A percentile compares a stretch with the other conserved stretches of the same genome.
Evolutionary conservation across 1,140 invertebrate species (phyloP).

Genomic region (Delia radicum): DNA sequence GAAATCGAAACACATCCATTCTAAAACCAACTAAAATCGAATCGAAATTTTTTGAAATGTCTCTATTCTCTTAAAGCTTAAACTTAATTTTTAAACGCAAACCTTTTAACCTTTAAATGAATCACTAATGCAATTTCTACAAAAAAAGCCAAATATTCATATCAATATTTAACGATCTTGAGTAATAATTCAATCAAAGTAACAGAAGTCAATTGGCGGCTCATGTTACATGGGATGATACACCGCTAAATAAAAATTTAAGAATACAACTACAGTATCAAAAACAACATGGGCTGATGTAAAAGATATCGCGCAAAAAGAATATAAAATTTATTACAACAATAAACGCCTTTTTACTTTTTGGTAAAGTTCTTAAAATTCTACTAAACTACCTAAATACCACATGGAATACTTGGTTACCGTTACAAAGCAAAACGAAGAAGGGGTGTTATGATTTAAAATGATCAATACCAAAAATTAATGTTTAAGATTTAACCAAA

Average conservation of each 20-base stretch:
- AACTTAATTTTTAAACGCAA: background rate
- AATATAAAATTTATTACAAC: background rate
- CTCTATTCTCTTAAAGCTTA: background rate
- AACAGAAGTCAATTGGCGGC: slow-evolving; percentile 3
- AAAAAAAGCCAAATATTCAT: background rate
- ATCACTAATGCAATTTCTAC: background rate
- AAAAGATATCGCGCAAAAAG: background rate
- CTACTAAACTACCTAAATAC: background rate
- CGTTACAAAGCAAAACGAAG: background rate
- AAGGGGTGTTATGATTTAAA: too few species aligned
- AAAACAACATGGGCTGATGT: background rate
- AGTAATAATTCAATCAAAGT: background rate
- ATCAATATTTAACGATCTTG: background rate
- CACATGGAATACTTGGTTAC: background rate
- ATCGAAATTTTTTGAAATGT: too few species aligned
- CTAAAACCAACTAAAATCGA: too few species aligned
- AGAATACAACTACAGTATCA: background rate
- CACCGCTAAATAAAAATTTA: too few species aligned
- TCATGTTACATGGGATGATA: background rate
- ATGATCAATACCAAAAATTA: too few species aligned
- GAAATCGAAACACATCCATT: too few species aligned
- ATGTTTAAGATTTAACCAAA: too few species aligned
- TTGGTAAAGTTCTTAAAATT: background rate
- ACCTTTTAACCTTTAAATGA: background rate
- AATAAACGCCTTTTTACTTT: background rate